Percentiles rank a stretch among this genome's conserved stretches.
These are phyloP conservation scores for Prionace glauca DNA, from an alignment of 2,797 vertebrate genomes.

Conservation along the genomic window DNA sequence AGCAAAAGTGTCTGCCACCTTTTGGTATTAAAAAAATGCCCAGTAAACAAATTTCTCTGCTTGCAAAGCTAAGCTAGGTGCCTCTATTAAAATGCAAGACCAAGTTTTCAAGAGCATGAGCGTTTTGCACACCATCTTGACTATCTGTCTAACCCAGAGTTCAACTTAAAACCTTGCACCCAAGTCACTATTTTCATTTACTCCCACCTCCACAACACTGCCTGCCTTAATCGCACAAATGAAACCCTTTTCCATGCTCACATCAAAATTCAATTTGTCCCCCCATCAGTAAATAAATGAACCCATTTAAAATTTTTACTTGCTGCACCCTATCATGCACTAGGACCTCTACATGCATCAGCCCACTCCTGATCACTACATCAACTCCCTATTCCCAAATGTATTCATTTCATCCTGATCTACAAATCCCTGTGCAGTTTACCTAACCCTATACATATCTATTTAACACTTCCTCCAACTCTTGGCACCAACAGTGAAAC, in stretches of 20 bases:
- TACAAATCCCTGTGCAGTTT: neutral
- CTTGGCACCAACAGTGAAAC: neutral
- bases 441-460: neutral
- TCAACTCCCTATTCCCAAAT: neutral
- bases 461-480: neutral
- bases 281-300: too few species aligned
- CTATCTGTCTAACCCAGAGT: neutral
- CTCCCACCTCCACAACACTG: neutral
- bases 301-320: neutral
- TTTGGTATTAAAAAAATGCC: neutral
- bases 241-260: neutral
- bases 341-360: neutral
- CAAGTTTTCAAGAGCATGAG: neutral
- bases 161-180: neutral
- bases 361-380: neutral
- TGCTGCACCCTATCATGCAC: neutral
- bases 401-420: neutral
- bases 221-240: neutral
- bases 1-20: neutral
- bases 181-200: neutral
- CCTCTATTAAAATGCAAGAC: neutral
- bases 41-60: neutral
- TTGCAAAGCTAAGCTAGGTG: neutral
- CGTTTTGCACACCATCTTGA: neutral
- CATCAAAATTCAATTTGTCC: neutral